Conservation (phyloP, 1,140 invertebrate species). For the Pachyrhynchus sulphureomaculatus region DNA sequence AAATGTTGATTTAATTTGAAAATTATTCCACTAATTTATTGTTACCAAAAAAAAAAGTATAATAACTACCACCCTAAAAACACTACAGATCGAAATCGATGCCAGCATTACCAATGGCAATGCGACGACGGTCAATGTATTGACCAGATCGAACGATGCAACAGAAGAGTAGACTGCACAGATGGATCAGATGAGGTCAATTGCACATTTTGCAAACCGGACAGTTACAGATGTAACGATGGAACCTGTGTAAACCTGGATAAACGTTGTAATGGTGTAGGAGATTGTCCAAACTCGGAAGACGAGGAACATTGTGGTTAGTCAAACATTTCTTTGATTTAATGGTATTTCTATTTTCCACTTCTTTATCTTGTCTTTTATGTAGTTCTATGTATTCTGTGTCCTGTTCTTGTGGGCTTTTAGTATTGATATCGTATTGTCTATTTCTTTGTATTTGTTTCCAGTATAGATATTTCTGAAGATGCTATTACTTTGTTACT, state of each 20-base stretch:
- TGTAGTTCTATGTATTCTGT: neutral
- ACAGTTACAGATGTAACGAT: constrained; percentile 59
- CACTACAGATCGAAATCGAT: constrained; percentile 14
- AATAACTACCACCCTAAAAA: too few species aligned
- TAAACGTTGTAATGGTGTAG: constrained; percentile 62
- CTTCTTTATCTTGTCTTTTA: neutral
- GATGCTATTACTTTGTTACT: too few species aligned
- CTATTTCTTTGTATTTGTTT: too few species aligned
- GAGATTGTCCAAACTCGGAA: constrained; percentile 63
- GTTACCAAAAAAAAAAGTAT: too few species aligned
- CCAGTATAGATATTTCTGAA: too few species aligned
- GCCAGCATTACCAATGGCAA: constrained; percentile 52
- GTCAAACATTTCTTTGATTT: constrained; percentile 24
- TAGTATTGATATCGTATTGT: neutral
- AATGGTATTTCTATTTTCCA: neutral
- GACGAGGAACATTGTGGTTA: constrained; percentile 62
- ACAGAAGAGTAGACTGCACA: constrained; percentile 60
- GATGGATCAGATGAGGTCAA: constrained; percentile 69
- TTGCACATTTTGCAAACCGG: constrained; percentile 53
- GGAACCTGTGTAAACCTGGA: constrained; percentile 66
- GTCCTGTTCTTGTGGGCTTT: neutral
- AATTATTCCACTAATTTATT: too few species aligned
- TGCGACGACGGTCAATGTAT: constrained; percentile 65
- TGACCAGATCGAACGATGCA: constrained; percentile 56
- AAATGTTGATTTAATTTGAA: too few species aligned